Conservation (phyloP, 2,113 vertebrate species). For the Oryzias woworae region DNA sequence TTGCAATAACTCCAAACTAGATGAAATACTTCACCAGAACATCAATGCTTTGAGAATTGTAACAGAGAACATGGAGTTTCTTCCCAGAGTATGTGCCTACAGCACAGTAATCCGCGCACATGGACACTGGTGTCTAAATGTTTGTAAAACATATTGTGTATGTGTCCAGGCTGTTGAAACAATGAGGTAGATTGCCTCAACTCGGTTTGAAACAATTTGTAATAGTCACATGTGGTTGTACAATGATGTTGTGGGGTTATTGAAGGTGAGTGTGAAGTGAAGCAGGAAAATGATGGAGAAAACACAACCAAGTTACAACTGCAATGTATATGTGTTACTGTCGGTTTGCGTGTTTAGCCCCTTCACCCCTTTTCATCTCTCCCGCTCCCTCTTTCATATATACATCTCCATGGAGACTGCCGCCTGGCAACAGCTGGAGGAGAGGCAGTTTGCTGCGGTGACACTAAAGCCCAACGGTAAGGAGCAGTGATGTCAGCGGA, state of each 20-base stretch:
- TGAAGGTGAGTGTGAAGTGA: conserved; percentile 34
- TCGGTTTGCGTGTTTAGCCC: background rate
- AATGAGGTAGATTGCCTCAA: conserved; percentile 19
- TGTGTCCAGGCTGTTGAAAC: conserved; percentile 9
- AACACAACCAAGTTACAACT: conserved; percentile 6
- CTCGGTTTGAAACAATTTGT: conserved; percentile 33
- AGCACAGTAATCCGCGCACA: conserved; percentile 7
- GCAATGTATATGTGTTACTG: too few relatives aligned
- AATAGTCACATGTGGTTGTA: conserved; percentile 52
- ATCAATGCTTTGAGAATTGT: background rate
- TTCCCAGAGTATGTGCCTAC: conserved; percentile 7
- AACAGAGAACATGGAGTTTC: conserved; percentile 5
- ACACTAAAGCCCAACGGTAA: conserved; percentile 55
- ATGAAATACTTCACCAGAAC: conserved; percentile 3
- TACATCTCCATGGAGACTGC: conserved; percentile 82
- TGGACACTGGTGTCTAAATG: conserved; percentile 1
- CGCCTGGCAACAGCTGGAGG: conserved; percentile 82
- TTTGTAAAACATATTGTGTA: conserved; percentile 3
- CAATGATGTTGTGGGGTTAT: conserved; percentile 11
- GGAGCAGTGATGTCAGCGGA: conserved; percentile 61
- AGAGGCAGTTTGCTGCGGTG: conserved; percentile 68
- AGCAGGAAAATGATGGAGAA: conserved; percentile 31
- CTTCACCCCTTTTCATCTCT: conserved; percentile 24
- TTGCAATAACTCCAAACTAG: conserved; percentile 8
- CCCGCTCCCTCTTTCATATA: conserved; percentile 51